phyloP scores from a whole-genome alignment of 2,797 vertebrate genomes.

The Harpagifer antarcticus region DNA sequence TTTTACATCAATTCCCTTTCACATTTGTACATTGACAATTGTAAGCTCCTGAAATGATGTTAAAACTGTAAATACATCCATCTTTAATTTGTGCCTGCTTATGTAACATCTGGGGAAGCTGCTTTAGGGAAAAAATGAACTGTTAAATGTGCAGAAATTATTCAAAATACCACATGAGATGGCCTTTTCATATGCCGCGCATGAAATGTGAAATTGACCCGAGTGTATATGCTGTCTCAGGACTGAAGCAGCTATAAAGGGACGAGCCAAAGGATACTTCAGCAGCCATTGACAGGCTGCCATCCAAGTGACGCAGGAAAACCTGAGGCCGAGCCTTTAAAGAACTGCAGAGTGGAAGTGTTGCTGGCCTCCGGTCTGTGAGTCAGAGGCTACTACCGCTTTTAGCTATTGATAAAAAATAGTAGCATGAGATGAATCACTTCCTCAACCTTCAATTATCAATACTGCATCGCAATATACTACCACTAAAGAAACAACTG shows the following conservation, averaged over 20 bases:
- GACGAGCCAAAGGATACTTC: slow-evolving; percentile 60
- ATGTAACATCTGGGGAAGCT: not conserved
- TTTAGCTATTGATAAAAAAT: slow-evolving; percentile 33
- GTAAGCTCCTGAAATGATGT: not conserved
- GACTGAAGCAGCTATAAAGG: slow-evolving; percentile 48
- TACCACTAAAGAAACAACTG: not conserved
- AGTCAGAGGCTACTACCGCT: slow-evolving; percentile 32
- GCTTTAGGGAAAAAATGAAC: not conserved
- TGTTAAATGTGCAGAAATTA: not conserved
- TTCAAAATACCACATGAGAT: not conserved
- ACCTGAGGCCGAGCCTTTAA: slow-evolving; percentile 38
- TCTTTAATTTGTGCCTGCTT: not conserved
- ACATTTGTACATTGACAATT: not conserved
- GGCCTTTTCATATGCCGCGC: not conserved
- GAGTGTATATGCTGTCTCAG: slow-evolving; percentile 34
- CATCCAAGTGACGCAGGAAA: slow-evolving; percentile 39
- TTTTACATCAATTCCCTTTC: not conserved
- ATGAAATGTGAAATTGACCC: slow-evolving; percentile 6
- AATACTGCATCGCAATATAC: not conserved
- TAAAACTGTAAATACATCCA: not conserved
- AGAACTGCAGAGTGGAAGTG: slow-evolving; percentile 36
- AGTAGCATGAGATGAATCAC: slow-evolving; percentile 33
- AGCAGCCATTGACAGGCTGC: slow-evolving; percentile 48
- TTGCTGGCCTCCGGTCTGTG: slow-evolving; percentile 21
- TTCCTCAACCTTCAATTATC: slow-evolving; percentile 27